phyloP scores from a whole-genome alignment of 2,888 invertebrate genomes.

The Leptinotarsa tumamoca region DNA sequence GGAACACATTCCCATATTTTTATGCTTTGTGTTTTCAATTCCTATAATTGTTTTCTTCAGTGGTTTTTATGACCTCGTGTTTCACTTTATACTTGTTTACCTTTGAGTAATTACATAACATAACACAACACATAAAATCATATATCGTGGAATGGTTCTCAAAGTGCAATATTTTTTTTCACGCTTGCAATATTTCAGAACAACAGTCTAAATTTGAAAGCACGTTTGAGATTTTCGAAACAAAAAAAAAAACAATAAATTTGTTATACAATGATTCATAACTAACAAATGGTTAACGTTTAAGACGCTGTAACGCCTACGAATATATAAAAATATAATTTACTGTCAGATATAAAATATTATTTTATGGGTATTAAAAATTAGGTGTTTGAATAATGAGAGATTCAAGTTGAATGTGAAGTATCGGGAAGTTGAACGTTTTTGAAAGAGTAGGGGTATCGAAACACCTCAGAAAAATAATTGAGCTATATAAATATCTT shows the following conservation, averaged over 20 bases:
- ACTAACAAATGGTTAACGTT: slow-evolving; percentile 12
- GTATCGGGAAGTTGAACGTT: background rate
- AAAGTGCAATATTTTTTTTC: background rate
- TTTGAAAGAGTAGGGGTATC: background rate
- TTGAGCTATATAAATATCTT: background rate
- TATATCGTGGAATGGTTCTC: background rate
- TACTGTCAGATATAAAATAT: slow-evolving; percentile 16
- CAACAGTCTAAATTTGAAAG: background rate
- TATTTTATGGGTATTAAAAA: background rate
- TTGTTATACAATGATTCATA: slow-evolving; percentile 14
- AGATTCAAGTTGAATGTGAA: background rate
- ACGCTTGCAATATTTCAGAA: background rate
- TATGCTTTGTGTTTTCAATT: too few relatives aligned
- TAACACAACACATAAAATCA: too few relatives aligned
- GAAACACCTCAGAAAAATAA: background rate
- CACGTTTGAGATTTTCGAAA: background rate
- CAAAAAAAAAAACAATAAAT: background rate
- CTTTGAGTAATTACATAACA: too few relatives aligned
- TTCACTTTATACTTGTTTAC: too few relatives aligned
- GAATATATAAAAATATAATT: slow-evolving; percentile 10
- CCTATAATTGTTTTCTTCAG: too few relatives aligned
- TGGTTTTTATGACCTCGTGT: too few relatives aligned
- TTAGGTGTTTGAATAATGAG: background rate
- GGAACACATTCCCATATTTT: too few relatives aligned
- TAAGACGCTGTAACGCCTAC: slow-evolving; percentile 2